Evolutionary conservation across 2,113 vertebrate species (phyloP), one percentile per base, ranked within the genome.

Genomic region (Sylvietta virens): DNA sequence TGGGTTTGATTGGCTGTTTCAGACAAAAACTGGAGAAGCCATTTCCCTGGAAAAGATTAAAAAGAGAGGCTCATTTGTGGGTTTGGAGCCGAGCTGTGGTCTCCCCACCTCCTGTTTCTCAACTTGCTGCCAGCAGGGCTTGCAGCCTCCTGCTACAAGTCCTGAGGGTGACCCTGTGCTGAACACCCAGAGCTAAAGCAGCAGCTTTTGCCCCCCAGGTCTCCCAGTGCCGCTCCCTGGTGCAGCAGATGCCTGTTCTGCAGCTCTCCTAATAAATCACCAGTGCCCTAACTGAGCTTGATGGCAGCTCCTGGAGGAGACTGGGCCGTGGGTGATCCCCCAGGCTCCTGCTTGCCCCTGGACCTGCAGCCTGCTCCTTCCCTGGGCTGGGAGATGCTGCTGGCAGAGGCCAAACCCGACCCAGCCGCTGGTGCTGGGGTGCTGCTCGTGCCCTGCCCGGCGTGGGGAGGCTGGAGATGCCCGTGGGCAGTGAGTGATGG

Each of bases 1-100:
- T 64, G 71, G 56, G 61, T 81, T 84, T 82, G 72, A 92, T 81
- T 90, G 88, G 64, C 81, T 92, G 70, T 15, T 96, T 58, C 72
- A 89, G 74, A 86, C 80, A 73, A 86, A 84, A 74, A 21, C 13
- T n/a, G 31, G 33, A 86, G 67, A 47, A 91, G 18, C 35, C 10
- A 19, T 57, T 86, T 85, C 58, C 37, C 44, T 45, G 27, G 24
- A 30, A 74, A 85, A 45, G 27, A n/a, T 62, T 23, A 13, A 37
- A 71, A 35, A 54, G 54, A 45, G 33, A 71, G 19, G 27, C 24
- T 87, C 6, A 1, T 91, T 40, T 56, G 53, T 56, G 16, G 33
- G 24, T 45, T 78, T 6, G 51, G 67, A 67, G 54, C 53, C 23
- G 60, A 65, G 69, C 12, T 83, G 13, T 6, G 48, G 0, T 65